Conservation (phyloP, 2,888 invertebrate species). For the Drosophila robusta region DNA sequence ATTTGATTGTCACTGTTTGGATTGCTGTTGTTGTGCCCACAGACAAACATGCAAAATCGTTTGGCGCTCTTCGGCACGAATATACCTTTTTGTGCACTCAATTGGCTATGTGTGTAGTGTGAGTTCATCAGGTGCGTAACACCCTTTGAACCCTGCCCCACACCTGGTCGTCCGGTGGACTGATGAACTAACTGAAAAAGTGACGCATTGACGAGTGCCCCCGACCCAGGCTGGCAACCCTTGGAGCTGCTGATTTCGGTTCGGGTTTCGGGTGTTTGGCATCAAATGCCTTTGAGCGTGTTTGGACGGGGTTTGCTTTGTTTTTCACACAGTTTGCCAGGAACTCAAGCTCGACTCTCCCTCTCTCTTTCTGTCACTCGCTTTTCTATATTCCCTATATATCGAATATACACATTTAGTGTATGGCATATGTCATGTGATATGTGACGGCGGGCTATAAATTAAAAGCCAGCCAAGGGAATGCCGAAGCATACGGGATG, state of each 20-base stretch:
- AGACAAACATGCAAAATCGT: slow-evolving; percentile 43
- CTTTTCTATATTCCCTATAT: background rate
- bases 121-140: slow-evolving; percentile 63
- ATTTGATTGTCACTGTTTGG: slow-evolving; percentile 31
- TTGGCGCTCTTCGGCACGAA: slow-evolving; percentile 65
- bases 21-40: background rate
- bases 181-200: slow-evolving; percentile 27
- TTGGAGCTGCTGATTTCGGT: slow-evolving; percentile 5
- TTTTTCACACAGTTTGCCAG: slow-evolving; percentile 31
- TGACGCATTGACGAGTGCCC: slow-evolving; percentile 36
- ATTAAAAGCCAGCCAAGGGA: slow-evolving; percentile 62
- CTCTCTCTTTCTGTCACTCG: too few relatives aligned
- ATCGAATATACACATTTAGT: slow-evolving; percentile 18
- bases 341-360: slow-evolving; percentile 8
- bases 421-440: slow-evolving; percentile 47
- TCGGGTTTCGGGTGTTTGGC: slow-evolving; percentile 22
- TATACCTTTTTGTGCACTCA: slow-evolving; percentile 70
- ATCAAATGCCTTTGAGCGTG: slow-evolving; percentile 50
- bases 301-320: slow-evolving; percentile 20
- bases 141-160: slow-evolving; percentile 57
- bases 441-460: slow-evolving; percentile 59
- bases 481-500: slow-evolving; percentile 11
- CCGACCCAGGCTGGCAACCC: background rate
- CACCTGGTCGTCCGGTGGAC: background rate
- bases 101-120: slow-evolving; percentile 42